phyloP scores from a whole-genome alignment of 2,797 vertebrate genomes.

The Triplophysa bombifrons region DNA sequence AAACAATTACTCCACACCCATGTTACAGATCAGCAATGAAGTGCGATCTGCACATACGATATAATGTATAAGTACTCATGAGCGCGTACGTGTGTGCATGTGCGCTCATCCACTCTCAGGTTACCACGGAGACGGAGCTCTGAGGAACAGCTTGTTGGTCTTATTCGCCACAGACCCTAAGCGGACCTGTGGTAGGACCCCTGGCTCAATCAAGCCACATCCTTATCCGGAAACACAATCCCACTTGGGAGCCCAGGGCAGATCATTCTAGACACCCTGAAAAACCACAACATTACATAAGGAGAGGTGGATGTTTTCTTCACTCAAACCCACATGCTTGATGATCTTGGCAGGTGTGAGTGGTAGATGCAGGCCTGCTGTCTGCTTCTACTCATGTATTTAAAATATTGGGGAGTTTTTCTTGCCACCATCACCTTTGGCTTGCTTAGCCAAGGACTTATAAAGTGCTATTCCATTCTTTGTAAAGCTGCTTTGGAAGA shows the following conservation, averaged over 20 bases:
- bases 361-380: constrained; percentile 33
- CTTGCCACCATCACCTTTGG: neutral
- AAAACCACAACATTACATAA: constrained; percentile 70
- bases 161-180: constrained; percentile 17
- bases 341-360: constrained; percentile 47
- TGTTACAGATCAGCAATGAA: too few relatives aligned
- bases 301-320: constrained; percentile 69
- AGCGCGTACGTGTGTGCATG: constrained; percentile 6
- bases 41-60: neutral
- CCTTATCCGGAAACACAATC: constrained; percentile 72
- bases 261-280: constrained; percentile 73
- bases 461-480: neutral
- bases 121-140: constrained; percentile 1
- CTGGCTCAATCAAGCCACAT: constrained; percentile 71
- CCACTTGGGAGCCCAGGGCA: constrained; percentile 63
- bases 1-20: neutral
- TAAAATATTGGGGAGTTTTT: neutral
- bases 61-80: neutral
- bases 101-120: constrained; percentile 6
- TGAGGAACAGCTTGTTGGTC: neutral
- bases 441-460: neutral
- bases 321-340: constrained; percentile 56
- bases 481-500: neutral
- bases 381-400: neutral
- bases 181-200: constrained; percentile 40